Conservation (phyloP, 1,140 invertebrate species). For the Drosophila bifasciata region DNA sequence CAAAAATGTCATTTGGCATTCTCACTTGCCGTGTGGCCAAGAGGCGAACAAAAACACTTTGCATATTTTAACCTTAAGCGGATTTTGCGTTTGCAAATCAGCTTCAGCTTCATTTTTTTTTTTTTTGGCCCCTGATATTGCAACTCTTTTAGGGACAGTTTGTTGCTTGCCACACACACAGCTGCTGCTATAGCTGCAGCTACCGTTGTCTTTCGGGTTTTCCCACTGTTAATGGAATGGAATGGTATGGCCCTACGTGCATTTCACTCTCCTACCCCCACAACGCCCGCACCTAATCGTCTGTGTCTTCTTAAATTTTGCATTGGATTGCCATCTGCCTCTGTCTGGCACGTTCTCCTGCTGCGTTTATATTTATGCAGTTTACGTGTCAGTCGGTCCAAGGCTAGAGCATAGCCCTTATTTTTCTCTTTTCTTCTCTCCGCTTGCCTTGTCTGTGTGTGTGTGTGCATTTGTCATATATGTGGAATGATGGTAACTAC, state of each 20-base stretch:
- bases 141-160: slow-evolving; percentile 2
- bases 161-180: too few relatives aligned
- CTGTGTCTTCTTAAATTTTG: slow-evolving; percentile 54
- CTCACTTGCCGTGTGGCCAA: slow-evolving; percentile 22
- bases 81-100: slow-evolving; percentile 64
- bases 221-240: slow-evolving; percentile 2
- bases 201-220: slow-evolving; percentile 3
- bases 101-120: slow-evolving; percentile 32
- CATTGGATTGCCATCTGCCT: slow-evolving; percentile 55
- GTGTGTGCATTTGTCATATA: slow-evolving; percentile 76
- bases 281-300: slow-evolving; percentile 21
- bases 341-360: slow-evolving; percentile 60
- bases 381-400: slow-evolving; percentile 69
- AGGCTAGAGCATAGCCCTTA: slow-evolving; percentile 12
- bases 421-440: slow-evolving; percentile 11
- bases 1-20: slow-evolving; percentile 49
- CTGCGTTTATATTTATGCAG: slow-evolving; percentile 81
- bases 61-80: slow-evolving; percentile 59
- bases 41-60: slow-evolving; percentile 53
- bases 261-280: background rate
- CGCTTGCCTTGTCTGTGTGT: slow-evolving; percentile 36
- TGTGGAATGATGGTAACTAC: slow-evolving; percentile 76
- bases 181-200: too few relatives aligned
- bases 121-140: slow-evolving; percentile 1
- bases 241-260: background rate